A percentile compares a stretch with the other conserved stretches of the same genome.
phyloP scores from a whole-genome alignment of 2,797 vertebrate species.

The Denticeps clupeoides region DNA sequence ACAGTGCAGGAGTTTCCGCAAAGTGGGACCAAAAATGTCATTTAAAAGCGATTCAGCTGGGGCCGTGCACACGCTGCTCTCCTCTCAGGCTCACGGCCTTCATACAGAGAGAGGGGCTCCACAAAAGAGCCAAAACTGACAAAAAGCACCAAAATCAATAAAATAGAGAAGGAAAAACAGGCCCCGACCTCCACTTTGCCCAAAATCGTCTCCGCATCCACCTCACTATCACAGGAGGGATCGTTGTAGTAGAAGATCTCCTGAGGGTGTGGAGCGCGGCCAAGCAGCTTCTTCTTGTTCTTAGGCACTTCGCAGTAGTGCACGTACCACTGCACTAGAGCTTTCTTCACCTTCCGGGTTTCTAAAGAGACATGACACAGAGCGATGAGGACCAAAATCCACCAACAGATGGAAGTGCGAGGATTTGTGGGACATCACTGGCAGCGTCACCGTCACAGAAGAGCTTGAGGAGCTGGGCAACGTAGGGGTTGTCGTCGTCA shows the following conservation, averaged over 20 bases:
- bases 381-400: too few species aligned
- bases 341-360: slow-evolving; percentile 48
- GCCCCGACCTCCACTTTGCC: slow-evolving; percentile 52
- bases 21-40: too few species aligned
- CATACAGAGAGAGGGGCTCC: too few species aligned
- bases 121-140: too few species aligned
- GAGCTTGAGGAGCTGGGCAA: slow-evolving; percentile 71
- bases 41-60: too few species aligned
- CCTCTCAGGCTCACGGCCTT: too few species aligned
- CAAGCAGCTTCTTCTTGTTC: slow-evolving; percentile 61
- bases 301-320: slow-evolving; percentile 66
- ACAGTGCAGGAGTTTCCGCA: too few species aligned
- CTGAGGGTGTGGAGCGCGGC: slow-evolving; percentile 57
- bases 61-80: too few species aligned
- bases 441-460: slow-evolving; percentile 71
- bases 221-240: slow-evolving; percentile 57
- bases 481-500: slow-evolving; percentile 66
- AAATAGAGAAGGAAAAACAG: background rate
- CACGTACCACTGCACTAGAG: slow-evolving; percentile 76
- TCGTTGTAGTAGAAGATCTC: slow-evolving; percentile 77
- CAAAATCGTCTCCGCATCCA: slow-evolving; percentile 72
- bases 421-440: background rate
- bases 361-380: slow-evolving; percentile 37
- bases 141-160: background rate
- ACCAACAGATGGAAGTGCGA: background rate